Conservation (phyloP, 2,888 invertebrate genomes). For the Epinotia demarniana region DNA sequence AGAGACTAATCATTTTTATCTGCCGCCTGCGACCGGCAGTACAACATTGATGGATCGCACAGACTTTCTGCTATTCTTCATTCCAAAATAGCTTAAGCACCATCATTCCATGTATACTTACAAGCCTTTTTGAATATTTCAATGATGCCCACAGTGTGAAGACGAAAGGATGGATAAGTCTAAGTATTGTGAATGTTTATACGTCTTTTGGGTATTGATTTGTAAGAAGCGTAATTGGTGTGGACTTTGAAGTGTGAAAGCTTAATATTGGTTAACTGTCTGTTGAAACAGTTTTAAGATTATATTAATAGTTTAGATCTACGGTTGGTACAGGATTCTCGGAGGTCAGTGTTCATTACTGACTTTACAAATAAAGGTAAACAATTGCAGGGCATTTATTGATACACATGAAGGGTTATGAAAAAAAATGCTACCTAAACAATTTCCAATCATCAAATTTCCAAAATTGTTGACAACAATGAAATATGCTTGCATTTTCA, state of each 20-base stretch:
- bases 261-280: conserved; percentile 33
- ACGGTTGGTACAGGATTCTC: background rate
- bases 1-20: conserved; percentile 47
- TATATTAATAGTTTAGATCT: conserved; percentile 23
- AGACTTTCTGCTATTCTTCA: conserved; percentile 7
- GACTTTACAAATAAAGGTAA: too few species aligned
- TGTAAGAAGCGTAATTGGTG: conserved; percentile 38
- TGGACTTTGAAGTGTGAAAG: conserved; percentile 33
- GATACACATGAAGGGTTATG: too few species aligned
- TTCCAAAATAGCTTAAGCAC: background rate
- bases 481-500: too few species aligned
- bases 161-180: background rate
- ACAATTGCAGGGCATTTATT: too few species aligned
- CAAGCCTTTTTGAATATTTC: background rate
- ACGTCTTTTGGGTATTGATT: background rate
- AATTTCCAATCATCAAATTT: too few species aligned
- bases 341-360: conserved; percentile 43
- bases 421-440: too few species aligned
- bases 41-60: conserved; percentile 44
- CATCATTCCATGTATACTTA: background rate
- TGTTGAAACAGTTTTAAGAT: conserved; percentile 22
- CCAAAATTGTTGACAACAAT: too few species aligned
- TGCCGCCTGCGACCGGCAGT: conserved; percentile 31
- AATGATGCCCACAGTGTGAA: background rate
- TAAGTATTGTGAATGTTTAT: background rate